Base-by-base conservation (phyloP, 2,797 vertebrate species). In the Sebastes miniatus region DNA sequence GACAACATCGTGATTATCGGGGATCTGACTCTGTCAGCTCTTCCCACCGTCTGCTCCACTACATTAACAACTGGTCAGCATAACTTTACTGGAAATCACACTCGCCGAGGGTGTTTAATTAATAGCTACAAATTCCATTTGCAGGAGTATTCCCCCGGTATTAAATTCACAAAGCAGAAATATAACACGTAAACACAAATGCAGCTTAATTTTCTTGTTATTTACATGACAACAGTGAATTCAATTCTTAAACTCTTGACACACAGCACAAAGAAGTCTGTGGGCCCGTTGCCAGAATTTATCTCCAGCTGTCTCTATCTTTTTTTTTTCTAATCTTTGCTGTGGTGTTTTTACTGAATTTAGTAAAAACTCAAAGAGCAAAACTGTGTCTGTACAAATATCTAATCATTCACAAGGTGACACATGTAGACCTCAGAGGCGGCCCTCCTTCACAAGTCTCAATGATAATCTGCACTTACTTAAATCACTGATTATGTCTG, bases 391-490 rank as follows among this genome's bases (percentile, higher is more conserved):
- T 81, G 80, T 80, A 79, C 84, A 90, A 90, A 91, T 83, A 86
- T 87, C 87, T 86, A 84, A 90, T 92, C 84, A 88, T 90, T 88
- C 88, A 83, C 89, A 92, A 91, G 92, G 91, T 92, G 91, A 93
- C 87, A 91, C 88, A 87, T 73, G 79, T 56, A 82, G 84, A 90
- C 87, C 87, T 88, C 81, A 75, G 85, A 91, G 88, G 85, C 87
- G 66, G 79, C 79, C 90, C 80, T 87, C 88, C 87, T 92, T 91
- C 90, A 90, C 90, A 88, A 88, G 90, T 91, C 91, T 93, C 92
- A 94, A 93, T 95, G 92, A 94, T 94, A 94, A 95, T 94, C 91
- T 93, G 91, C 90, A 93, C 93, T 93, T 93, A 95, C 93, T 95
- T 93, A 95, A 92, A 94, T 94, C 92, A 94, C 94, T 95, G 95